Base-by-base conservation (phyloP, 2,113 vertebrate genomes). In the Megaptera novaeangliae region DNA sequence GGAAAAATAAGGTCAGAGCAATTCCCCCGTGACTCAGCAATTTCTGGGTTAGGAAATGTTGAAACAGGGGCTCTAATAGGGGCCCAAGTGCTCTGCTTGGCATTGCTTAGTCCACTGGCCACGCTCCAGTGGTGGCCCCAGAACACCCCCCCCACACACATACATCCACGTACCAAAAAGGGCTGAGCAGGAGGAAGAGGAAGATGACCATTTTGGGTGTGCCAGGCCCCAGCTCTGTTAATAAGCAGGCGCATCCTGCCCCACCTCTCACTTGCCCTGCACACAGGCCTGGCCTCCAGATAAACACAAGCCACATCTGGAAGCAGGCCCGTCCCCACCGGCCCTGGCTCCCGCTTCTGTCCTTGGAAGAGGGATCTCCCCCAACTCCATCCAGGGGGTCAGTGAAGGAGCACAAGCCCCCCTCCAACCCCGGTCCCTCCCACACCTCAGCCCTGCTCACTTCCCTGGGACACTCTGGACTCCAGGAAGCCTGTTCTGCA, bases 1-100 rank as follows among this genome's bases (percentile, higher is more conserved):
- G 74, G 44, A 18, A 74, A 96, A 95, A 92, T 31, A 92, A 94
- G 96, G 84, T 72, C 97, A 93, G 87, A 88, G 88, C 2, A 49
- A 49, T 44, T 66, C 83, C 64, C 94, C 63, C 10, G 55, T 97
- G 96, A 97, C 96, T 98, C 96, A 97, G 97, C 97, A 97, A 25
- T 93, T 93, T 91, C 59, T 52, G 64, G 83, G 71, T 46, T 82
- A 91, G 90, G 39, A 97, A 95, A 83, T 23, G 52, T 81, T 95
- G 57, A 97, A 93, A 75, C 36, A 80, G 23, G 81, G 71, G 27
- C 86, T 41, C 41, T 41, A 41, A 41, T 41, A 41, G 41, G 41
- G 41, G 41, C 41, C 41, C 41, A 41, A 41, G 41, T 41, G 41
- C 5, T 41, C 41, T 41, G 41, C 41, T 41, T 41, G 41, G 41